A percentile compares a stretch with the other conserved stretches of the same genome.
Evolutionary conservation across 2,113 vertebrate species (phyloP).

Genomic region (Aix galericulata): DNA sequence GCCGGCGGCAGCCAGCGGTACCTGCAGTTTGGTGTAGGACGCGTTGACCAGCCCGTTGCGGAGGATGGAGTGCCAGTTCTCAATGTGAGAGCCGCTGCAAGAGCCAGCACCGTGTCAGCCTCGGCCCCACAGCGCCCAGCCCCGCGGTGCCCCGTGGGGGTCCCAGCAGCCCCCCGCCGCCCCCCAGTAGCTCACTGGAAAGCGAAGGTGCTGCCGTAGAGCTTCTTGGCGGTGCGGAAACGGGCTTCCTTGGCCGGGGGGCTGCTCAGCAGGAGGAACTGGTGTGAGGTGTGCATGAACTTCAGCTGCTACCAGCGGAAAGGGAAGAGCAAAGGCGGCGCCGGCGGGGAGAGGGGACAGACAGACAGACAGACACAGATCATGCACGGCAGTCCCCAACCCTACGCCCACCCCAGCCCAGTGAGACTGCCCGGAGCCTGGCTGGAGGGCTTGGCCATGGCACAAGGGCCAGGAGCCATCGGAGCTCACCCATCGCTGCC

Average conservation of each 20-base stretch:
- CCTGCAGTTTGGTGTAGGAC: slow-evolving; percentile 99
- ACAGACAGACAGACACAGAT: slow-evolving; percentile 45
- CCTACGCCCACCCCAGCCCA: fast-evolving
- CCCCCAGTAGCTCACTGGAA: slow-evolving; percentile 88
- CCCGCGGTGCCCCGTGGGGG: fast-evolving
- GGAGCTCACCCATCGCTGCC: not conserved
- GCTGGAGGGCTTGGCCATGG: not conserved
- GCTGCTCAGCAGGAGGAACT: slow-evolving; percentile 99
- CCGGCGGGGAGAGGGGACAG: slow-evolving; percentile 42
- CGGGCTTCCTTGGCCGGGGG: slow-evolving; percentile 97
- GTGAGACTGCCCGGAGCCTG: fast-evolving
- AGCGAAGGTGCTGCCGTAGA: slow-evolving; percentile 98
- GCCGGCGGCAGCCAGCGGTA: slow-evolving; percentile 61
- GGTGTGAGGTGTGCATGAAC: slow-evolving; percentile 99
- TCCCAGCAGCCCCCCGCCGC: fast-evolving
- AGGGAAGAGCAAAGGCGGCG: not conserved
- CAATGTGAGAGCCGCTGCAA: slow-evolving; percentile 97
- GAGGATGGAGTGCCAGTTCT: slow-evolving; percentile 99
- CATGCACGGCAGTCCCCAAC: slow-evolving; percentile 53
- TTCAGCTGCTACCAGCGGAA: slow-evolving; percentile 92
- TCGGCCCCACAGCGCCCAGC: not conserved
- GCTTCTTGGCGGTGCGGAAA: slow-evolving; percentile 98
- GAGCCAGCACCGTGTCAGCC: not conserved
- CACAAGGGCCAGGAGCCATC: not conserved
- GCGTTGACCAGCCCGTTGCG: slow-evolving; percentile 99